Base-by-base conservation (phyloP, 2,888 invertebrate species). In the Mamestra brassicae region DNA sequence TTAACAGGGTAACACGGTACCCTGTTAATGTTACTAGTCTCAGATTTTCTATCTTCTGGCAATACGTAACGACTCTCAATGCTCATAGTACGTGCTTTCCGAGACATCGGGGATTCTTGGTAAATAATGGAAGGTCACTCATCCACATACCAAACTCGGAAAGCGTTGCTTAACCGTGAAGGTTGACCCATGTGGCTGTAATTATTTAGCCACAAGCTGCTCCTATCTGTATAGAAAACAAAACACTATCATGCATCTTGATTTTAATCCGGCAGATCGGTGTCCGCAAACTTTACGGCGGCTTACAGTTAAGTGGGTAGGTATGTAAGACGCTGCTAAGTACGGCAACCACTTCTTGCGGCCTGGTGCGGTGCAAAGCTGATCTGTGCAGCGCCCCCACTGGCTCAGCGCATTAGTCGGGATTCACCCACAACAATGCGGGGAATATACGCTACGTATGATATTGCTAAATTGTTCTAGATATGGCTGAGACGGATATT, bases 281-380 rank as follows among this genome's bases (percentile, higher is more conserved):
- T 54, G 17, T 54, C 38, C 61, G 17, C 50, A 42, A 68, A 65
- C 64, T 69, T 68, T 58, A 71, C 47, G 69, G 13, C 47, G 52
- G 10, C 60, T 79, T 45, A 57, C 34, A 61, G 47, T 11, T 64
- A 60, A 64, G 67, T 64, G 63, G 60, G 55, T 68, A 54, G 52
- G 68, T 78, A 58, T 34, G 42, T 83, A 69, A 54, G 80, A 42
- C 54, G 50, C 58, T 50, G 64, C 50, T 80, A 69, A 66, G 69
- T 74, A 66, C 50, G 42, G 65, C 50, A 64, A 62, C 69, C 65
- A 63, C 54, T 74, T 80, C 75, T 83, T 74, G 80, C 58, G 74
- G 74, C 68, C 45, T 26, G 7, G 52, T 73, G 80, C 38, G 80
- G 64, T 57, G 60, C 68, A 57, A 36, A 83, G 68, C 80, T 80